A percentile compares a stretch with the other conserved stretches of the same genome.
Conservation (phyloP, 2,797 vertebrate genomes). For the Pteronotus mesoamericanus region DNA sequence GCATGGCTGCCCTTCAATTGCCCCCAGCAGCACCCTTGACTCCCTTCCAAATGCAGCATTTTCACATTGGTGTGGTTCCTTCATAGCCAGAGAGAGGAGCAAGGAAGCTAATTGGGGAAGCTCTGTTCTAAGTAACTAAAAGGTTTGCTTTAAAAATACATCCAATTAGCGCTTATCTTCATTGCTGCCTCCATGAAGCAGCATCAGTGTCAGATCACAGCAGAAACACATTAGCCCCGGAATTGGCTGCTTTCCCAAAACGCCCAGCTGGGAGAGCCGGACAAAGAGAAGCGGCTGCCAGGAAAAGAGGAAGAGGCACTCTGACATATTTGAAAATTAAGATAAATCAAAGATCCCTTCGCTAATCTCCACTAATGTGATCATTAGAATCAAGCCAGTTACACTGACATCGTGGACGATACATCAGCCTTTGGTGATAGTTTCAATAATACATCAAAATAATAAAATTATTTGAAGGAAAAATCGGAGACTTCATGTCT, state of each 20-base stretch:
- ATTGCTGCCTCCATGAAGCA: not conserved
- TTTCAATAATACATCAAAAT: not conserved
- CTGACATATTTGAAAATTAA: constrained; percentile 47
- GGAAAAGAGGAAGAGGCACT: constrained; percentile 27
- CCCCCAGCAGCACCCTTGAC: not conserved
- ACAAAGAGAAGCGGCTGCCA: not conserved
- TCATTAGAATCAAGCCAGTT: not conserved
- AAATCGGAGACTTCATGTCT: not conserved
- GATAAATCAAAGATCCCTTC: constrained; percentile 8
- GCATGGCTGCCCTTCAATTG: not conserved
- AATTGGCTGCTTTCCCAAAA: constrained; percentile 59
- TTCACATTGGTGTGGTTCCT: not conserved
- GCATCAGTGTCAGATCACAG: constrained; percentile 45
- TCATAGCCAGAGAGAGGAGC: not conserved
- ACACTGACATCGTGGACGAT: not conserved
- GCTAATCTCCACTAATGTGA: not conserved
- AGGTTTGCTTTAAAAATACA: constrained; percentile 68
- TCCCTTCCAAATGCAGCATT: not conserved
- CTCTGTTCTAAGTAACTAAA: constrained; percentile 64
- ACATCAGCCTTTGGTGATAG: not conserved
- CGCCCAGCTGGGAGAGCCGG: constrained; percentile 30
- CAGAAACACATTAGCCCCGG: constrained; percentile 55
- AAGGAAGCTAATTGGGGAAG: constrained; percentile 54
- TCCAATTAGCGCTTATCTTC: constrained; percentile 66
- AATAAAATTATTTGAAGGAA: constrained; percentile 9